Evolutionary conservation across 2,113 vertebrate species (phyloP), one percentile per base, ranked within the genome.

Genomic region (Heteronetta atricapilla): DNA sequence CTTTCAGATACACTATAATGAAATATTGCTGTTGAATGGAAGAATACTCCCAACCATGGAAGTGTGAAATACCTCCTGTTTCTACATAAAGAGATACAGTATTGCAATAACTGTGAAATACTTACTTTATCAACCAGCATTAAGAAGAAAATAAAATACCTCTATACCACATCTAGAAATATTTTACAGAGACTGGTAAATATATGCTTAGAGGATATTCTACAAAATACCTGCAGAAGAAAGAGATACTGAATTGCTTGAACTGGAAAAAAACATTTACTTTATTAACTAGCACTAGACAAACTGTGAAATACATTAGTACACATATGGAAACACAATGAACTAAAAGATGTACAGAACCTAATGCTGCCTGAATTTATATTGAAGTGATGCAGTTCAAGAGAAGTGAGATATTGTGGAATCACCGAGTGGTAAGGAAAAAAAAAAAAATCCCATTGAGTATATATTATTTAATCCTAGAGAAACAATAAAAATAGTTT

Each of bases 81-180:
- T 95, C 75, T 76, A 89, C 89, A 93, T 40, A 85, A 86, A 93
- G 70, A 94, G 62, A 83, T 79, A 91, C 58, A 77, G 62, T 59
- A 73, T 82, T 95, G 91, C 89, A 95, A 85, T 96, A 95, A 95
- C 58, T 60, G 72, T 89, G 63, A 95, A 96, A 95, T 85, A 85
- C 82, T 95, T 88, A 85, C 91, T 89, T 85, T 91, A 95, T 91
- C 95, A 96, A 53, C 86, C 79, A 91, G 89, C 93, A 96, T 94
- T 94, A 94, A 38, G 86, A 89, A 95, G 78, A 80, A 93, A 87
- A 91, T 95, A 95, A 97, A 97, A 90, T 84, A 89, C 19, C 64
- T 92, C 88, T 94, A 81, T 86, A 94, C 59, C 12, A 3, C 76
- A 87, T 85, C 94, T 87, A 85, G 74, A 73, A 82, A 91, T 82